Base-by-base conservation (phyloP, 2,888 invertebrate genomes). In the Trichopria drosophilae region DNA sequence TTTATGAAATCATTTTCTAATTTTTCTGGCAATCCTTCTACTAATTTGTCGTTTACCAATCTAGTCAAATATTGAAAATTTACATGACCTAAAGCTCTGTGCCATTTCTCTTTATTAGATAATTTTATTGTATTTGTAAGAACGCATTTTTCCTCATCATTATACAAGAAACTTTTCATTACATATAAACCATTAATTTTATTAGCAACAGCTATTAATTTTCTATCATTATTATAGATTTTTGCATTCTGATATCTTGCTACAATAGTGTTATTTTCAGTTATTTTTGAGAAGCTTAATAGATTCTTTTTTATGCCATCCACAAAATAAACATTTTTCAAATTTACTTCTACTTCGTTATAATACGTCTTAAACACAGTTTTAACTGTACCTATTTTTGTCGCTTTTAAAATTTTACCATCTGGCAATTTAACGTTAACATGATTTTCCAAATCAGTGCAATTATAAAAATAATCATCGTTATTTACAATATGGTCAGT, bases 261-360 rank as follows among this genome's bases (percentile, higher is more conserved):
- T 37, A 56, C 19, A 26, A 60, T 48, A n/a, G 32, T 55, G 26
- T 44, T 43, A 31, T 43, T 46, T 23, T 56, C 31, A 1, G 55
- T 57, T 31, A 60, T 43, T 45, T 54, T 57, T 3, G 48, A 40
- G 31, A 19, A 53, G 52, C 53, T 57, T 9, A 58, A 34, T 20
- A 58, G 26, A 53, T 58, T 61, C 51, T 45, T 16, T 37, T 51
- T 52, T 18, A 59, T 61, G n/a, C n/a, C n/a, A n/a, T n/a, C n/a
- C n/a, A n/a, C n/a, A n/a, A n/a, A n/a, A n/a, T n/a, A n/a, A n/a
- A n/a, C n/a, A n/a, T n/a, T n/a, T n/a, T n/a, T n/a, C n/a, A n/a
- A n/a, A n/a, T n/a, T n/a, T 6, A 55, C 35, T 32, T 28, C 1
- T 26, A 22, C 28, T 12, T 43, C 23, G 24, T 40, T 29, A 19